Conservation (phyloP, 53 echinoderm and acorn worm genomes). For the Zoroaster sp. region DNA sequence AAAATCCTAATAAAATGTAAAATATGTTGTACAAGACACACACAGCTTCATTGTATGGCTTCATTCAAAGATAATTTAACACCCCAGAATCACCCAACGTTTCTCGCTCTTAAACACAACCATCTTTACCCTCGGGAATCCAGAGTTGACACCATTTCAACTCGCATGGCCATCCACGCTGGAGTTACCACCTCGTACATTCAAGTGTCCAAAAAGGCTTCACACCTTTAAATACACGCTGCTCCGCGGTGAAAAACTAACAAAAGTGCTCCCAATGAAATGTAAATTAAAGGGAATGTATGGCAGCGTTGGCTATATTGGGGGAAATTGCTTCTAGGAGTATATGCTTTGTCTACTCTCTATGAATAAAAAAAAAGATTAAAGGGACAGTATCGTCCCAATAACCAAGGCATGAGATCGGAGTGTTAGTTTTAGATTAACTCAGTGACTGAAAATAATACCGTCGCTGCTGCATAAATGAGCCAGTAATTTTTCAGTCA, state of each 20-base stretch:
- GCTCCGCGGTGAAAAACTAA: neutral
- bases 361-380: too few relatives aligned
- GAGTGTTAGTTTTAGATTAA: too few relatives aligned
- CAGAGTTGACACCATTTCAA: constrained; percentile 7
- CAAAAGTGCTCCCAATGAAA: neutral
- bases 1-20: too few relatives aligned
- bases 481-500: too few relatives aligned
- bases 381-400: too few relatives aligned
- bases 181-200: constrained; percentile 1
- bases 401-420: too few relatives aligned
- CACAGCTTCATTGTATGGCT: constrained; percentile 25
- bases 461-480: too few relatives aligned
- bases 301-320: too few relatives aligned
- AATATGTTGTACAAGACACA: neutral
- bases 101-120: constrained; percentile 19
- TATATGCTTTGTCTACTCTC: too few relatives aligned
- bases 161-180: neutral
- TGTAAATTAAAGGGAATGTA: too few relatives aligned
- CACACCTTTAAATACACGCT: neutral
- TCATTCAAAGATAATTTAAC: constrained; percentile 31
- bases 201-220: neutral
- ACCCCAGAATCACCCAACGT: neutral
- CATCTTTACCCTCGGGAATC: constrained; percentile 33
- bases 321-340: too few relatives aligned
- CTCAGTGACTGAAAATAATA: too few relatives aligned